Conservation (phyloP, 2,888 invertebrate species). For the Temnothorax unifasciatus region DNA sequence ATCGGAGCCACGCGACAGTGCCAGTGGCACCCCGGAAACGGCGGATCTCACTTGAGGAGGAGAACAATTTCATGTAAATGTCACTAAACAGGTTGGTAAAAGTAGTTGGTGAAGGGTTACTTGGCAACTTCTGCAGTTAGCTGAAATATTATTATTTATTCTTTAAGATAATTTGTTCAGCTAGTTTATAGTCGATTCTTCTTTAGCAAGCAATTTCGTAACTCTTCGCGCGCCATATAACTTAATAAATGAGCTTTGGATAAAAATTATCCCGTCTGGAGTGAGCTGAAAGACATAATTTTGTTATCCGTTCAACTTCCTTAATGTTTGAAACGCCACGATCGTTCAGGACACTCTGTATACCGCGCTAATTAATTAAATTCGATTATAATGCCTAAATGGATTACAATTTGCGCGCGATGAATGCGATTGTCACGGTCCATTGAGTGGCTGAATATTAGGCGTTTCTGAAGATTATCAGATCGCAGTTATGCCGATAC, state of each 20-base stretch:
- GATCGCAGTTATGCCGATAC: conserved; percentile 12
- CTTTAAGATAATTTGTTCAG: not conserved
- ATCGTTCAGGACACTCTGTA: not conserved
- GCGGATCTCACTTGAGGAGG: conserved; percentile 73
- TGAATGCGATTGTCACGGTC: conserved; percentile 37
- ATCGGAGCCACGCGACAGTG: conserved; percentile 69
- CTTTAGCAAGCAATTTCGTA: not conserved
- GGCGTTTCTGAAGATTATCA: conserved; percentile 31
- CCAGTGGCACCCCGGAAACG: conserved; percentile 65
- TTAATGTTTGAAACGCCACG: not conserved
- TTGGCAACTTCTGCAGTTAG: not conserved
- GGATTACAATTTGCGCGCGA: conserved; percentile 43
- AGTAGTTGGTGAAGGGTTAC: not conserved
- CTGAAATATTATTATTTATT: not conserved
- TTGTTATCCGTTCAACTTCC: not conserved
- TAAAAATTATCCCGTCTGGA: not conserved
- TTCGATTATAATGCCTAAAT: conserved; percentile 33
- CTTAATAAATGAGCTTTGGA: not conserved
- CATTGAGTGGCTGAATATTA: conserved; percentile 18
- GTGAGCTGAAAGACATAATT: not conserved
- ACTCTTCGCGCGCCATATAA: too few species aligned
- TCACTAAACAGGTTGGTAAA: conserved; percentile 74
- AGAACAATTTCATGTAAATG: conserved; percentile 69
- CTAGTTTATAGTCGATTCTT: not conserved
- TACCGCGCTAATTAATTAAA: conserved; percentile 16